Evolutionary conservation across 2,113 vertebrate species (phyloP).

Genomic region (Hylia prasina): DNA sequence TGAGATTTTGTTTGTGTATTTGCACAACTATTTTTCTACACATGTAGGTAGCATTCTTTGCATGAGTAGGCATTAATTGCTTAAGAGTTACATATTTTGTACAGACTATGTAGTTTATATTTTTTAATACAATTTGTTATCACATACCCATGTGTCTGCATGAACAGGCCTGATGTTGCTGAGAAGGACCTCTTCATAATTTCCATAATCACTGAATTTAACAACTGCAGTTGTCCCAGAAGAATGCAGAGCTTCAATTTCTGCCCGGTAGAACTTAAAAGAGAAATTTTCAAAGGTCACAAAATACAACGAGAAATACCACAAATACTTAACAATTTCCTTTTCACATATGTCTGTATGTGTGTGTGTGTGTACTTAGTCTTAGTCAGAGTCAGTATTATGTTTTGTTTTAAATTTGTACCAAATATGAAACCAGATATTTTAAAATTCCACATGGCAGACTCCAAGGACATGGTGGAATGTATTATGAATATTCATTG

Average conservation of each 20-base stretch:
- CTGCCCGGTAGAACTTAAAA: conserved; percentile 91
- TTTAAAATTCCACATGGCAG: background rate
- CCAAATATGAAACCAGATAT: background rate
- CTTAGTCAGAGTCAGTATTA: background rate
- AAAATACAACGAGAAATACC: background rate
- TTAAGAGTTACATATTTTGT: conserved; percentile 43
- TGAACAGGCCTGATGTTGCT: conserved; percentile 90
- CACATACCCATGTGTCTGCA: conserved; percentile 88
- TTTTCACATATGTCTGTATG: background rate
- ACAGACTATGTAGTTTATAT: conserved; percentile 46
- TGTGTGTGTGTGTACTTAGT: rapidly evolving
- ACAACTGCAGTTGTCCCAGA: conserved; percentile 96
- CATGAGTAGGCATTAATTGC: background rate
- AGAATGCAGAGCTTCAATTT: conserved; percentile 94
- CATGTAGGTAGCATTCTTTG: background rate
- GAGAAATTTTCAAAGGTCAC: conserved; percentile 42
- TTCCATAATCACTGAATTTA: conserved; percentile 95
- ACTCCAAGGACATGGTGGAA: background rate
- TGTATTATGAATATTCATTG: background rate
- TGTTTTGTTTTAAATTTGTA: background rate
- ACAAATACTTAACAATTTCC: background rate
- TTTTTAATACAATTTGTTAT: conserved; percentile 70
- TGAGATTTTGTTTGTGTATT: background rate
- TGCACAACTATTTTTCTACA: background rate
- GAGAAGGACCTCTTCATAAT: conserved; percentile 97